A percentile compares a stretch with the other conserved stretches of the same genome.
These are phyloP conservation scores for Blastobasis lacticolella DNA, from an alignment of 2,888 invertebrate species.

Conservation along the genomic window DNA sequence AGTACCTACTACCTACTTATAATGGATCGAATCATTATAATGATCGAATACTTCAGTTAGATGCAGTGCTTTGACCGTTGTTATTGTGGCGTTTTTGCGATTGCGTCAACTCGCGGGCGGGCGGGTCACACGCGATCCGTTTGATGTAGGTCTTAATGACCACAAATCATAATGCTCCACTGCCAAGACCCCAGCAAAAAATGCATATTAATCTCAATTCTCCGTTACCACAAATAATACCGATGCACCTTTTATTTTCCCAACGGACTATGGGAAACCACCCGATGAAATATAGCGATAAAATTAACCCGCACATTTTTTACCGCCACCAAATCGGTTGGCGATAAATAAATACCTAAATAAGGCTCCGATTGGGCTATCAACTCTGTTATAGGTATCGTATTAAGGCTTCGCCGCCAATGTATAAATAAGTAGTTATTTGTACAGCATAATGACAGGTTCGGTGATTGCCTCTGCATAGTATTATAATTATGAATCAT, in stretches of 20 bases:
- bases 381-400: conserved; percentile 37
- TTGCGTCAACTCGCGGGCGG: conserved; percentile 42
- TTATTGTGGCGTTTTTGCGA: neutral
- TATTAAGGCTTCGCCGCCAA: conserved; percentile 48
- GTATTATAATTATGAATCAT: conserved; percentile 68
- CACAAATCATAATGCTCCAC: conserved; percentile 50
- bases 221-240: conserved; percentile 44
- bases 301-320: conserved; percentile 39
- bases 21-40: too few relatives aligned
- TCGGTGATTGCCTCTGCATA: conserved; percentile 57
- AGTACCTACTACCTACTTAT: too few relatives aligned
- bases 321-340: conserved; percentile 36
- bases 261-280: conserved; percentile 36
- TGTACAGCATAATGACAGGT: conserved; percentile 68
- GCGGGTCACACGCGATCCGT: conserved; percentile 50
- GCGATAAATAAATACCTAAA: conserved; percentile 53
- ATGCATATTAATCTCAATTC: conserved; percentile 60
- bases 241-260: conserved; percentile 13
- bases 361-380: conserved; percentile 27
- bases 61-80: neutral
- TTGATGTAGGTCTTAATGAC: conserved; percentile 57
- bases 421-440: conserved; percentile 64
- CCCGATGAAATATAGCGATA: conserved; percentile 44
- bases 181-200: conserved; percentile 39
- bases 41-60: neutral